These are phyloP conservation scores for Sapayoa aenigma DNA, from an alignment of 2,113 vertebrate species.

Conservation along the genomic window DNA sequence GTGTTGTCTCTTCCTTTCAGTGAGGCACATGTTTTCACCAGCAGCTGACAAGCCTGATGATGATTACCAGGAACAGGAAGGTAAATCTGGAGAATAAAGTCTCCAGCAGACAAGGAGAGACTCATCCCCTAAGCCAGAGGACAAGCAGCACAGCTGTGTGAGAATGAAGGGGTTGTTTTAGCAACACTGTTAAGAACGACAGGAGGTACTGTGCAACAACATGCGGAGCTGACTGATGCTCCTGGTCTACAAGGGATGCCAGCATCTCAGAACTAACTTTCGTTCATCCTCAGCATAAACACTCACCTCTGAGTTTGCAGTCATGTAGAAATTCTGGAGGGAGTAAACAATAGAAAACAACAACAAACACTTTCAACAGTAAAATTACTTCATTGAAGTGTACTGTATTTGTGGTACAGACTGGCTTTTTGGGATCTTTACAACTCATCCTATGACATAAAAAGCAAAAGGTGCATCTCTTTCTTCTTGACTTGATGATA, in stretches of 20 bases:
- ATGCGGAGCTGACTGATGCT: neutral
- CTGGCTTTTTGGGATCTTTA: neutral
- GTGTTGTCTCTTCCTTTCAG: neutral
- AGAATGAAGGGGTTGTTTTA: neutral
- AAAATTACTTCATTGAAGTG: neutral
- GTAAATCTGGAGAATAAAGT: neutral
- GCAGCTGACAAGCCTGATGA: neutral
- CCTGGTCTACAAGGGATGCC: fast-evolving
- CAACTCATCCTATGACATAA: neutral
- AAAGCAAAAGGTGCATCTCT: neutral
- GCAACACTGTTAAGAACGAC: fast-evolving
- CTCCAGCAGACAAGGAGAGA: neutral
- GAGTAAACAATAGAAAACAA: neutral
- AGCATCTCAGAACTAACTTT: neutral
- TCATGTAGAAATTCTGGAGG: neutral
- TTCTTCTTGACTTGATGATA: neutral
- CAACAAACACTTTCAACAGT: neutral
- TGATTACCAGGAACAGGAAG: neutral
- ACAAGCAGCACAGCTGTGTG: neutral
- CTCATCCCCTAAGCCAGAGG: fast-evolving
- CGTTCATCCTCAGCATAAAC: neutral
- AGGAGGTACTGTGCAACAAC: fast-evolving
- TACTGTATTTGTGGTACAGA: neutral
- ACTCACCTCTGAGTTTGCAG: neutral
- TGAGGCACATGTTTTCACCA: neutral